phyloP scores from a whole-genome alignment of 2,797 vertebrate genomes.

The Melanotaenia pygmaea region DNA sequence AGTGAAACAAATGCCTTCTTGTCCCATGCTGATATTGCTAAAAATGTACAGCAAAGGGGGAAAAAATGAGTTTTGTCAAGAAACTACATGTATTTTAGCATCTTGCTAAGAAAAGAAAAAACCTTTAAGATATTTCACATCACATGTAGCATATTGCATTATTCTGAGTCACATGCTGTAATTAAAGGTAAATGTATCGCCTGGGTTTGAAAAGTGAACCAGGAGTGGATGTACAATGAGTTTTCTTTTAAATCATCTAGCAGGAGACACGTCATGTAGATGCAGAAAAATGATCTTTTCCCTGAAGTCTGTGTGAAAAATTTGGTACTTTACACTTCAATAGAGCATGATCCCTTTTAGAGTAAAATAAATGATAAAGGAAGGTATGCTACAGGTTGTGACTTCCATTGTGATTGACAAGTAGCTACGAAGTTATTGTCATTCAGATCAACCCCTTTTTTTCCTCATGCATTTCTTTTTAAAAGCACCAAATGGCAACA shows the following conservation, averaged over 20 bases:
- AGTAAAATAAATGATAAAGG: not conserved
- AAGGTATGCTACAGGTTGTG: not conserved
- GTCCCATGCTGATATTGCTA: slow-evolving; percentile 48
- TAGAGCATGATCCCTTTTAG: not conserved
- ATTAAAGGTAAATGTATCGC: not conserved
- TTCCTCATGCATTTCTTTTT: not conserved
- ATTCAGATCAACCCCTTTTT: not conserved
- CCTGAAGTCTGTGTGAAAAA: not conserved
- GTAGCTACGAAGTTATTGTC: not conserved
- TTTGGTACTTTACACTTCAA: not conserved
- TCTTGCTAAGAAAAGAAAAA: slow-evolving; percentile 4
- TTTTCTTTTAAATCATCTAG: not conserved
- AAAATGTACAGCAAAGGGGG: slow-evolving; percentile 30
- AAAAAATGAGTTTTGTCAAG: slow-evolving; percentile 36
- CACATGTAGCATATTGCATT: not conserved
- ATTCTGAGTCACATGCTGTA: not conserved
- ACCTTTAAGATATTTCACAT: not conserved
- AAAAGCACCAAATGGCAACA: not conserved
- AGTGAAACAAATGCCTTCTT: slow-evolving; percentile 72
- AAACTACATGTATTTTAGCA: slow-evolving; percentile 50
- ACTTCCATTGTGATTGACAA: not conserved
- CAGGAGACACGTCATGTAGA: too few species aligned
- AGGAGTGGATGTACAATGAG: not conserved
- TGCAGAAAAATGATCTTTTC: not conserved
- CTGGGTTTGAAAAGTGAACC: too few species aligned